Evolutionary conservation across 2,113 vertebrate species (phyloP), one percentile per base, ranked within the genome.

Genomic region (Rissa tridactyla): DNA sequence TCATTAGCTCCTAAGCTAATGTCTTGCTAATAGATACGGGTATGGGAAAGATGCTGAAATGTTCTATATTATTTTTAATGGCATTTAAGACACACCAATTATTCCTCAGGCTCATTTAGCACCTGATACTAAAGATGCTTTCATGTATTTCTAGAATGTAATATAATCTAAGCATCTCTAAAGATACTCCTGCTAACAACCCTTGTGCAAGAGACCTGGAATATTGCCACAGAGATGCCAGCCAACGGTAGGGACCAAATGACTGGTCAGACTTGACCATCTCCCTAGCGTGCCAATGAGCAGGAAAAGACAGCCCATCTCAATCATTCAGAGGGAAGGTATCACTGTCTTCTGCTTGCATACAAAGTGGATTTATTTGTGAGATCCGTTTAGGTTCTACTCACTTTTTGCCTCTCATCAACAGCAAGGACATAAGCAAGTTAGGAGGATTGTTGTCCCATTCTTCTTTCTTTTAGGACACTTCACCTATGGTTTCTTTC

Each of bases 71-170:
- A 81, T 94, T 96, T 94, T 88, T 91, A 68, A 95, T 57, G 36
- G 36, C 18, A 81, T 88, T 92, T 90, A 78, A 72, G 64, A 76
- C 15, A 82, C 12, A 4, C 18, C 72, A 58, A 40, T 47, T 92
- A 71, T 82, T 94, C 75, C 27, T 17, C 75, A 94, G 92, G 71
- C 30, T 96, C 85, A 81, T 92, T 97, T 92, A 96, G 86, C 29
- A 83, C 82, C 52, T 60, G 86, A 46, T 44, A 85, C 46, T 86
- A 81, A 78, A 82, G 40, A 61, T 8, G 5, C 22, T 40, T 52
- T 79, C 2, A 3, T 55, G 46, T 77, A 82, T 38, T 96, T 87
- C 77, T 77, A 54, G 52, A 32, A 93, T 68, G 68, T 38, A 71
- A 83, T 88, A 65, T 26, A 62, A 82, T 32, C 58, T 32, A 72